phyloP scores from a whole-genome alignment of 2,888 invertebrate species.

The Aricia artaxerxes region DNA sequence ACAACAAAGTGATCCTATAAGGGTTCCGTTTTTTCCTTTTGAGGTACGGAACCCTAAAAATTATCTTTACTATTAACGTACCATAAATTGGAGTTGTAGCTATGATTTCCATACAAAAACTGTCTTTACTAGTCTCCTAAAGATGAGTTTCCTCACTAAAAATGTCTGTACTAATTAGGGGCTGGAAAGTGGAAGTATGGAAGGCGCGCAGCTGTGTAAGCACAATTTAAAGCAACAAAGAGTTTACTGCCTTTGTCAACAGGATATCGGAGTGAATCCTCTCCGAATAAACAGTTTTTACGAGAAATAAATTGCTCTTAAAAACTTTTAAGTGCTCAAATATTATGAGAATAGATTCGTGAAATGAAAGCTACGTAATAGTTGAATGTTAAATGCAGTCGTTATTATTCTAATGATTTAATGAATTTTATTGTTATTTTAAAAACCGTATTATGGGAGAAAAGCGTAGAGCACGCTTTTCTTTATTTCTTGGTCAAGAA shows the following conservation, averaged over 20 bases:
- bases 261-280: slow-evolving; percentile 43
- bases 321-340: slow-evolving; percentile 18
- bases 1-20: too few relatives aligned
- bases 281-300: slow-evolving; percentile 21
- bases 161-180: slow-evolving; percentile 57
- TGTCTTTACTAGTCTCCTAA: neutral
- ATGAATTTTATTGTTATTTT: neutral
- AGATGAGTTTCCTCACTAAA: slow-evolving; percentile 50
- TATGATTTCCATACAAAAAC: neutral
- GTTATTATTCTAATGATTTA: neutral
- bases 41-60: too few relatives aligned
- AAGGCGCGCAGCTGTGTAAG: slow-evolving; percentile 56
- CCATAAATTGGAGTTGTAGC: neutral
- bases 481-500: too few relatives aligned
- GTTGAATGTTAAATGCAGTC: neutral
- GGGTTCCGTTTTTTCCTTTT: too few relatives aligned
- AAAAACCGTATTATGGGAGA: neutral
- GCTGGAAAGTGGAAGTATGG: slow-evolving; percentile 55
- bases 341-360: neutral
- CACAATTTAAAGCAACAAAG: slow-evolving; percentile 59
- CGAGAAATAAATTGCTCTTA: slow-evolving; percentile 24
- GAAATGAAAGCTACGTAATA: neutral
- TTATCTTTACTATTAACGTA: too few relatives aligned
- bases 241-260: slow-evolving; percentile 50
- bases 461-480: too few relatives aligned